Base-by-base conservation (phyloP, 2,888 invertebrate genomes). In the Cataglyphis albicans region DNA sequence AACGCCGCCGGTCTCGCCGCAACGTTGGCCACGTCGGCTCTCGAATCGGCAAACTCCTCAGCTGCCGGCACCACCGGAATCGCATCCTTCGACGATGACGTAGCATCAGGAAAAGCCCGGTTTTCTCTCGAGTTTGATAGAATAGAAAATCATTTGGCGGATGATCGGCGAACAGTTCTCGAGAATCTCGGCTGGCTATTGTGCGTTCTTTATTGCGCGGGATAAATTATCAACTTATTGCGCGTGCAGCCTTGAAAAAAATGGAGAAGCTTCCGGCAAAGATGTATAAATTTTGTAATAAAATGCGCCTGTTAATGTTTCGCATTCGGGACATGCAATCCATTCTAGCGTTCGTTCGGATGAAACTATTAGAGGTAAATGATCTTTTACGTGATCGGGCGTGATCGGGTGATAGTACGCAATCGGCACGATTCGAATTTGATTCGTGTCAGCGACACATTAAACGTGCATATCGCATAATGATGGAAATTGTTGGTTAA, bases 1-100 rank as follows among this genome's bases (percentile, higher is more conserved):
- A 52, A 97, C 97, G 61, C 98, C 98, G 65, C 97, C 98, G 68
- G 95, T 96, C 55, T 97, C 97, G 55, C 98, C 98, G 32, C 96
- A 97, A 70, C 96, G 97, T 84, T 96, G 96, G 86, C 95, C 96
- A 12, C 88, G 94, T 7, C 91, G 93, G 38, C 86, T 90, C 25
- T 91, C 93, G 41, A 82, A 38, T n/a, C 88, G 93, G 44, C 92
- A 92, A 80, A 86, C 91, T 38, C 84, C 92, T 48, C 90, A 92
- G 82, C 81, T 93, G 67, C 93, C 92, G 32, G 88, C 90, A 55
- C 90, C 90, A 68, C 87, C 91, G 10, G 93, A 93, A 84, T 90
- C 91, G 65, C 90, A 91, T 21, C 90, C 93, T 63, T 90, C 92
- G 83, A 86, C 92, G 82, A 85, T 92, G 72, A 91, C 93, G 91